A percentile compares a stretch with the other conserved stretches of the same genome.
Evolutionary conservation across 2,113 vertebrate genomes (phyloP).

Genomic region (Oryzias celebensis): DNA sequence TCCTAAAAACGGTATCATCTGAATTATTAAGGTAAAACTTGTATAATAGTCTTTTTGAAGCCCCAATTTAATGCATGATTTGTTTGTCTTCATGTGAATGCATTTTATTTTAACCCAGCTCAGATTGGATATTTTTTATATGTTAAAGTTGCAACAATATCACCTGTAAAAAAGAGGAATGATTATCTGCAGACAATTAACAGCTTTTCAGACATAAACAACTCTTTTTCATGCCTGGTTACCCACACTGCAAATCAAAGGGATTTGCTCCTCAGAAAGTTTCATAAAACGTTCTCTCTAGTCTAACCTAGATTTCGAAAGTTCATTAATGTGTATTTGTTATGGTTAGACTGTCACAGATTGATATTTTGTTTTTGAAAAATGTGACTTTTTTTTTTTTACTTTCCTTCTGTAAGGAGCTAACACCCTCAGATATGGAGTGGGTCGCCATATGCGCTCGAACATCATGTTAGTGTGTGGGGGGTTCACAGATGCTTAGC

Average conservation of each 20-base stretch:
- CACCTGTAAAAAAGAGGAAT: neutral
- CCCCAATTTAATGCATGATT: no score
- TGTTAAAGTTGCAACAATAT: no score
- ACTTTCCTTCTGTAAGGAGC: conserved; percentile 25
- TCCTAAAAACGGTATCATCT: no score
- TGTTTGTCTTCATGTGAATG: no score
- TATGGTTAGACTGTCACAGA: conserved; percentile 24
- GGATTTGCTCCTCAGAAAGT: conserved; percentile 3
- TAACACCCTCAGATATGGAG: conserved; percentile 14
- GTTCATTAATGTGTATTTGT: neutral
- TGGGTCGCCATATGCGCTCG: neutral
- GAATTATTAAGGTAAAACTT: no score
- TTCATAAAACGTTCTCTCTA: neutral
- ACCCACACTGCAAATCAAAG: conserved; percentile 1
- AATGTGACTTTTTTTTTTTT: conserved; percentile 4
- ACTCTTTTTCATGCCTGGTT: neutral
- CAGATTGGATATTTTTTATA: no score
- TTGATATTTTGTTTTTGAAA: neutral
- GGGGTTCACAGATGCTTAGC: conserved; percentile 14
- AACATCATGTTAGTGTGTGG: conserved; percentile 34
- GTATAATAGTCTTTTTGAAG: no score
- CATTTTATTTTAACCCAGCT: no score
- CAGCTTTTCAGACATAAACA: neutral
- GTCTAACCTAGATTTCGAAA: conserved; percentile 16
- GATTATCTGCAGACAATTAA: neutral